Conservation (phyloP, 1,140 invertebrate genomes). For the Propsilocerus akamusi region DNA sequence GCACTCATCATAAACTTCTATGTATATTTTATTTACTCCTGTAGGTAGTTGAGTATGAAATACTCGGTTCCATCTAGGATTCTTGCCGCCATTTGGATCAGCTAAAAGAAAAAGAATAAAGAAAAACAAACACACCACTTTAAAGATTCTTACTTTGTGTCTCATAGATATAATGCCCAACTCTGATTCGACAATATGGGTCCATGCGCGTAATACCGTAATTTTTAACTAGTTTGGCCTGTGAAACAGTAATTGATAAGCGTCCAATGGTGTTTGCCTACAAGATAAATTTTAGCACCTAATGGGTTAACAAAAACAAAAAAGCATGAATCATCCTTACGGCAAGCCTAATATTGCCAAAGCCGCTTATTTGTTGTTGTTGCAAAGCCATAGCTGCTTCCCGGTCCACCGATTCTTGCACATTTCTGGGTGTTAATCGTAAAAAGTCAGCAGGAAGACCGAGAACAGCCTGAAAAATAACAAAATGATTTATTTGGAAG, state of each 20-base stretch:
- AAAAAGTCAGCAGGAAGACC: constrained; percentile 72
- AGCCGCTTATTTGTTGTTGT: constrained; percentile 38
- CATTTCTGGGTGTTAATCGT: constrained; percentile 34
- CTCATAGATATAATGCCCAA: constrained; percentile 88
- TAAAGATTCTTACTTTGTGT: constrained; percentile 79
- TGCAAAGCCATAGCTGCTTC: constrained; percentile 64
- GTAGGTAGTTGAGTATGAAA: constrained; percentile 57
- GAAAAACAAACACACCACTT: too few relatives aligned
- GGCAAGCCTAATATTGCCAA: background rate
- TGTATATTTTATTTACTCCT: constrained; percentile 69
- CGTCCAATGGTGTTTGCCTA: constrained; percentile 47
- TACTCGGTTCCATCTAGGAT: constrained; percentile 45
- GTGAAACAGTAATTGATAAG: constrained; percentile 62
- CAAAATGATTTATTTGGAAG: background rate
- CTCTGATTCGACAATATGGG: constrained; percentile 78
- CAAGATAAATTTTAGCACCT: constrained; percentile 16
- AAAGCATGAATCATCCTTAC: background rate
- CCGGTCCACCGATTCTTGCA: constrained; percentile 56
- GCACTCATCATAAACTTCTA: constrained; percentile 95
- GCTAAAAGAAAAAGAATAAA: too few relatives aligned
- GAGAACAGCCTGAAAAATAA: constrained; percentile 39
- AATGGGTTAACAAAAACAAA: background rate
- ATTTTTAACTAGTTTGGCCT: constrained; percentile 86
- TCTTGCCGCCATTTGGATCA: constrained; percentile 86
- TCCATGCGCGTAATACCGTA: constrained; percentile 95